Percentiles rank a stretch among this genome's conserved stretches.
Evolutionary conservation across 2,888 invertebrate genomes (phyloP).

Genomic region (Trichopria drosophilae): DNA sequence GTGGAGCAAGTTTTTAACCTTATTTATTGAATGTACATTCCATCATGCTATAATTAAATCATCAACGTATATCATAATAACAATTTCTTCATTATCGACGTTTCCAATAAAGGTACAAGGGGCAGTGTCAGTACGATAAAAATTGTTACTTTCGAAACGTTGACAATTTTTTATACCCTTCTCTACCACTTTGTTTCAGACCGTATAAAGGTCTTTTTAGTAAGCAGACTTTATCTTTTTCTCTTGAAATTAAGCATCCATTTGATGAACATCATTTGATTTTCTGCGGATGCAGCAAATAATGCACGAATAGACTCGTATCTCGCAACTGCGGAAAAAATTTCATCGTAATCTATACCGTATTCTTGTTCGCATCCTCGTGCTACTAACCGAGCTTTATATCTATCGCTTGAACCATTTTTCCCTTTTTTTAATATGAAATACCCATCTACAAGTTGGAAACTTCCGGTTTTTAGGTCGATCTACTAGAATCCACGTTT

Average conservation of each 20-base stretch:
- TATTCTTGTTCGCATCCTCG: too few relatives aligned
- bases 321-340: too few relatives aligned
- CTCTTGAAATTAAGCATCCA: slow-evolving; percentile 18
- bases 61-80: slow-evolving; percentile 29
- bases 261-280: slow-evolving; percentile 28
- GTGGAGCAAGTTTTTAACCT: slow-evolving; percentile 22
- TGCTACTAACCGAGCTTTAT: slow-evolving; percentile 32
- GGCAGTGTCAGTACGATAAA: slow-evolving; percentile 12
- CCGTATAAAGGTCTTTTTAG: slow-evolving; percentile 13
- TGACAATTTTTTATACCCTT: slow-evolving; percentile 11
- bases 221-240: slow-evolving; percentile 5
- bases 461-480: slow-evolving; percentile 7
- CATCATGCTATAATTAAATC: slow-evolving; percentile 9
- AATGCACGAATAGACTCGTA: slow-evolving; percentile 19
- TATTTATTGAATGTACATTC: neutral
- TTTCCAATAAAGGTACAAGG: slow-evolving; percentile 25
- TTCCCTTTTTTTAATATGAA: slow-evolving; percentile 18
- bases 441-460: slow-evolving; percentile 14
- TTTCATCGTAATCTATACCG: too few relatives aligned
- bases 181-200: slow-evolving; percentile 11
- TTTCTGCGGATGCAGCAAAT: slow-evolving; percentile 24
- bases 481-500: slow-evolving; percentile 17
- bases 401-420: slow-evolving; percentile 21
- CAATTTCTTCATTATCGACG: slow-evolving; percentile 13
- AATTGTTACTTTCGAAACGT: neutral